These are phyloP conservation scores for Spea multiplicata DNA, from an alignment of 2,113 vertebrate species.

Conservation along the genomic window DNA sequence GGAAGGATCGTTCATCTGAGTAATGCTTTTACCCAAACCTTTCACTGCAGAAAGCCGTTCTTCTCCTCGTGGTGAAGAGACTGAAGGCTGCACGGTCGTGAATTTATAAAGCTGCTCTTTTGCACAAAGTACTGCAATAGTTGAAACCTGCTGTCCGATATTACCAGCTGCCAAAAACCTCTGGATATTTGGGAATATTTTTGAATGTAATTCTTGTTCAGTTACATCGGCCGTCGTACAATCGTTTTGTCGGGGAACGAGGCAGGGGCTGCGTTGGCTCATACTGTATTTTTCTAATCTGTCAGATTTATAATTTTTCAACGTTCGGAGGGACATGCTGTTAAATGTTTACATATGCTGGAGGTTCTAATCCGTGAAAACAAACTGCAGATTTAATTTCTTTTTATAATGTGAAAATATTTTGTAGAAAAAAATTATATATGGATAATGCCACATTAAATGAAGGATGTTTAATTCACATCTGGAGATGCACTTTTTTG, in stretches of 20 bases:
- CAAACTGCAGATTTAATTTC: slow-evolving; percentile 43
- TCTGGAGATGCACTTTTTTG: background rate
- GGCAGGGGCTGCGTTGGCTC: slow-evolving; percentile 52
- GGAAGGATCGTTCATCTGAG: slow-evolving; percentile 83
- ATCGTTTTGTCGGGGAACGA: slow-evolving; percentile 69
- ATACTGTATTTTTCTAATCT: slow-evolving; percentile 67
- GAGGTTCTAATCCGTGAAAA: slow-evolving; percentile 59
- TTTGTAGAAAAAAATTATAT: slow-evolving; percentile 43
- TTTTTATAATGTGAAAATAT: slow-evolving; percentile 48
- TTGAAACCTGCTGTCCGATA: slow-evolving; percentile 53
- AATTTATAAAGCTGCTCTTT: slow-evolving; percentile 41
- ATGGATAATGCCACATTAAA: background rate
- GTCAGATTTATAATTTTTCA: background rate
- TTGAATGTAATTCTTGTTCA: slow-evolving; percentile 74
- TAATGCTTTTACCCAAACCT: slow-evolving; percentile 89
- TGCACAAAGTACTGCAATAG: slow-evolving; percentile 54
- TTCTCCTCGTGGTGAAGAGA: slow-evolving; percentile 89
- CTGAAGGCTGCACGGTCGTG: slow-evolving; percentile 17
- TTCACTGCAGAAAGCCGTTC: slow-evolving; percentile 93
- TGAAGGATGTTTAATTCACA: background rate
- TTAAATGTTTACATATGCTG: slow-evolving; percentile 57
- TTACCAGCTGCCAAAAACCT: slow-evolving; percentile 58
- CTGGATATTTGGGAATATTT: slow-evolving; percentile 51
- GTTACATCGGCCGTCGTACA: slow-evolving; percentile 67
- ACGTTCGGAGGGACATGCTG: background rate